Evolutionary conservation across 2,888 invertebrate genomes (phyloP).

Genomic region (Phortica magna): DNA sequence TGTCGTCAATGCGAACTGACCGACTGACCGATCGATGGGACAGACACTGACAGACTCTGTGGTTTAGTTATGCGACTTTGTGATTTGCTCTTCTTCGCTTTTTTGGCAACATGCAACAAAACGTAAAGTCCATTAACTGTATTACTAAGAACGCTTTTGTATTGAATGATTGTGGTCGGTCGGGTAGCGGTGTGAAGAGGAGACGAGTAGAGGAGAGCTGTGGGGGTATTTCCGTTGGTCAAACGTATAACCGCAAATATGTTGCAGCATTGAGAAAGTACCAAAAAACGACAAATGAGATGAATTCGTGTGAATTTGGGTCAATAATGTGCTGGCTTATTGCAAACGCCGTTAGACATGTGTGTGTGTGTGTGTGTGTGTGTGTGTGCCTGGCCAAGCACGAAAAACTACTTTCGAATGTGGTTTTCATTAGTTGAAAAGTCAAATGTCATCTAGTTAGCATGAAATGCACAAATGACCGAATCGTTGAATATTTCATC

Average conservation of each 20-base stretch:
- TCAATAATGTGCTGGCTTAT: constrained; percentile 37
- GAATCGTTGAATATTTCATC: not conserved
- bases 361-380: not conserved
- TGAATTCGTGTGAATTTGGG: constrained; percentile 49
- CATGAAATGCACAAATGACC: not conserved
- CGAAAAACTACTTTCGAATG: not conserved
- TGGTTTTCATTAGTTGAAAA: constrained; percentile 1
- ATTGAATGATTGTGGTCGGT: too few species aligned
- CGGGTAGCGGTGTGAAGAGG: too few species aligned
- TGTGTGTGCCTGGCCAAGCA: not conserved
- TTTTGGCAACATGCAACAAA: constrained; percentile 38
- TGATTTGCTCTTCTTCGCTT: constrained; percentile 36
- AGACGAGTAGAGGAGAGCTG: not conserved
- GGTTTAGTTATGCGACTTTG: too few species aligned
- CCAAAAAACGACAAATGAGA: not conserved
- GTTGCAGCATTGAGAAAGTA: constrained; percentile 44
- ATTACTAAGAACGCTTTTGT: constrained; percentile 50
- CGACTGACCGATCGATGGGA: too few species aligned
- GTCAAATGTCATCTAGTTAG: not conserved
- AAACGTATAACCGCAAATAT: constrained; percentile 48
- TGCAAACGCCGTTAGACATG: not conserved
- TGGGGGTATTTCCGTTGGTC: not conserved
- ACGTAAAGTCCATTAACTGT: constrained; percentile 60
- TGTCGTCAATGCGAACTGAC: too few species aligned
- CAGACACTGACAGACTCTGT: too few species aligned